Evolutionary conservation across 2,113 vertebrate species (phyloP).

Genomic region (Peromyscus leucopus): DNA sequence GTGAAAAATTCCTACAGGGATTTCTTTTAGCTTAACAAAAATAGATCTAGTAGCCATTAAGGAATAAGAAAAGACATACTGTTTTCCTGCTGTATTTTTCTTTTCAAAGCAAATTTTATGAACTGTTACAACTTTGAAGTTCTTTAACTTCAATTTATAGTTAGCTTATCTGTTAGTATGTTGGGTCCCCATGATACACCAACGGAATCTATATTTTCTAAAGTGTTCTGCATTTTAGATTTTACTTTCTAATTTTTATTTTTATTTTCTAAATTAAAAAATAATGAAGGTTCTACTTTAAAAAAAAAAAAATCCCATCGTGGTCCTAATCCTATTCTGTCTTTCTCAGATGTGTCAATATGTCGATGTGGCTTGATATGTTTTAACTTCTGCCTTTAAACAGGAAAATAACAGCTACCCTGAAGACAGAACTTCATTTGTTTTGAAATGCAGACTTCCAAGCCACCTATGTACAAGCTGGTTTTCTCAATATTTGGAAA

Average conservation of each 20-base stretch:
- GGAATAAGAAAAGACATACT: not conserved
- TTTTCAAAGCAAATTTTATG: not conserved
- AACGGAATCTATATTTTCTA: not conserved
- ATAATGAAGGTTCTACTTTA: not conserved
- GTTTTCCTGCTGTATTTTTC: not conserved
- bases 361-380: not conserved
- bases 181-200: not conserved
- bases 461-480: fast-evolving
- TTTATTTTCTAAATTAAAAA: not conserved
- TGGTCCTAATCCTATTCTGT: not conserved
- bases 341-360: not conserved
- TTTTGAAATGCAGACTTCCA: not conserved
- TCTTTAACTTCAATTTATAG: not conserved
- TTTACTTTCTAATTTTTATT: not conserved
- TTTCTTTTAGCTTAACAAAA: slow-evolving; percentile 25
- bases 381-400: not conserved
- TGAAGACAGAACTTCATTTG: not conserved
- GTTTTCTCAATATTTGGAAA: not conserved
- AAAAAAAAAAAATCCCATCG: not conserved
- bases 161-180: not conserved
- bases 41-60: not conserved
- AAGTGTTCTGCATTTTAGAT: not conserved
- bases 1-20: not conserved
- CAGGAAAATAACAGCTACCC: not conserved
- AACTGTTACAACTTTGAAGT: not conserved